Evolutionary conservation across 2,113 vertebrate species (phyloP), one percentile per base, ranked within the genome.

Genomic region (Thryonomys swinderianus): DNA sequence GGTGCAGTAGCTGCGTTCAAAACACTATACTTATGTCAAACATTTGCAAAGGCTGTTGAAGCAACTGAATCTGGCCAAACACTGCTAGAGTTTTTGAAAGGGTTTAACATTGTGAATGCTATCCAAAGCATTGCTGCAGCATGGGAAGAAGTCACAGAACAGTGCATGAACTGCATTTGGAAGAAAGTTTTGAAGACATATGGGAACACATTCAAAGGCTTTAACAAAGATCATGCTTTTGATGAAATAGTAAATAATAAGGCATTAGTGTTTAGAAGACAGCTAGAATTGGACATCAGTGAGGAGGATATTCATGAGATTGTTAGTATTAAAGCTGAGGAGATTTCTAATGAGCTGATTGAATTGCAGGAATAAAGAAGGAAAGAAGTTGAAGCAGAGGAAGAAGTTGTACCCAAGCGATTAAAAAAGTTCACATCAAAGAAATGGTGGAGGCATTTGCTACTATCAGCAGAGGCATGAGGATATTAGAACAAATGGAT

Each of bases 371-470:
- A 62, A 62, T 76, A 62, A 40, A 23, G 84, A 51, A 80, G 40
- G 48, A 51, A 73, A 40, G 73, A 53, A 48, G 30, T 66, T 67
- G 51, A 69, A 80, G 11, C 7, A 6, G 64, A 73, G 76, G 55
- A 88, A 61, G 84, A 71, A 12, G 20, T 88, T 51, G 25, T 25
- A 27, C 34, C 18, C 34, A 51, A 81, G 53, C 53, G 53, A 59
- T 76, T 76, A 48, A 87, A 45, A 71, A 25, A 40, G 74, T 71
- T 87, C 40, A 87, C 64, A 61, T 18, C 64, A 30, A 51, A 51
- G 25, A 87, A 80, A 62, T 51, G 53, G 64, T 62, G 71, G 91
- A 71, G 57, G 62, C 74, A 32, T 81, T 80, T 87, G 84, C 91
- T 61, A 2, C 51, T 40, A 17, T 67, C 62, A 48, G 74, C 74